Evolutionary conservation across 2,797 vertebrate species (phyloP).

Genomic region (Otolemur crassicaudatus): DNA sequence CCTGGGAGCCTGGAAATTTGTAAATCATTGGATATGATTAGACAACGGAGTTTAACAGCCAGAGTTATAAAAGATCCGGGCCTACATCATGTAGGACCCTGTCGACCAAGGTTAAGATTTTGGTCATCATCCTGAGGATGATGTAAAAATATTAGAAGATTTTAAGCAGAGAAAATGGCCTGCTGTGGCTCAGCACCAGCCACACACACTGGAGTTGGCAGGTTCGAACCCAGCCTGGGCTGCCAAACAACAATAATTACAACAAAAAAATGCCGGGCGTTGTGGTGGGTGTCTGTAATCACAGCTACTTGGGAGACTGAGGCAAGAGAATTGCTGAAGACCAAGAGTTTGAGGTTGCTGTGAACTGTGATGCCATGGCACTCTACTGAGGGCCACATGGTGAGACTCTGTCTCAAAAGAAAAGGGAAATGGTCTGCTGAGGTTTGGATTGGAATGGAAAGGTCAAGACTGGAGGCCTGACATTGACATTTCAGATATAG

Average conservation of each 20-base stretch:
- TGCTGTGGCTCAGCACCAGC: background rate
- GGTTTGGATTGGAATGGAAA: background rate
- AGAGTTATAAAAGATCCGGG: background rate
- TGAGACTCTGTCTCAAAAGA: too few species aligned
- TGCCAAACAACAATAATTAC: too few species aligned
- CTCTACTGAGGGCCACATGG: too few species aligned
- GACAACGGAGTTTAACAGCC: background rate
- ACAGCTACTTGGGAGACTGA: too few species aligned
- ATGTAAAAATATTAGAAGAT: slow-evolving; percentile 41
- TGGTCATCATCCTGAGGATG: background rate
- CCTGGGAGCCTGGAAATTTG: background rate
- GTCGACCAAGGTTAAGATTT: slow-evolving; percentile 5
- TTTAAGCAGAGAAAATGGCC: slow-evolving; percentile 53
- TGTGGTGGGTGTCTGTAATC: too few species aligned
- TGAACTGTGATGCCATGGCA: too few species aligned
- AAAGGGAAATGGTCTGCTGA: too few species aligned
- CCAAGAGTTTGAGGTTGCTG: too few species aligned
- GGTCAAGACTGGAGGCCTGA: slow-evolving; percentile 22
- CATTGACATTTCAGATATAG: slow-evolving; percentile 26
- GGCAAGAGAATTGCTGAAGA: too few species aligned
- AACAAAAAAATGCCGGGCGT: too few species aligned
- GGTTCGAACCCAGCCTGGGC: too few species aligned
- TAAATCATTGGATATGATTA: background rate
- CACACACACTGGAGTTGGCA: too few species aligned
- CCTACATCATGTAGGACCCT: slow-evolving; percentile 10